Percentiles rank a stretch among this genome's conserved stretches.
phyloP scores from a whole-genome alignment of 2,113 vertebrate genomes.

The Saiga tatarica region DNA sequence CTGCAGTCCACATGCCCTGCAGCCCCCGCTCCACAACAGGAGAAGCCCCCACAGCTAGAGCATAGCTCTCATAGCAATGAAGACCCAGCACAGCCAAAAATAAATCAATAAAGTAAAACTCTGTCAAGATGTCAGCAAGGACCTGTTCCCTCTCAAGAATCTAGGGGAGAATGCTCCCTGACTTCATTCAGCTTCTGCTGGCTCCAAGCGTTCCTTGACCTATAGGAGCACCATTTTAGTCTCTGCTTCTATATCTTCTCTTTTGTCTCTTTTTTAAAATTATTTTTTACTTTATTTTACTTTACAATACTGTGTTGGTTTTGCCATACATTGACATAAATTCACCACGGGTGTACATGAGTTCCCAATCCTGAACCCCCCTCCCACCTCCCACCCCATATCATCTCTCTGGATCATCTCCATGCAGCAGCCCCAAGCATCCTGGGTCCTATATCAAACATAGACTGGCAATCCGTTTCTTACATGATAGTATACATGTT shows the following conservation, averaged over 20 bases:
- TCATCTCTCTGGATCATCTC: too few relatives aligned
- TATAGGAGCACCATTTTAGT: background rate
- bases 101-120: background rate
- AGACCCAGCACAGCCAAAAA: background rate
- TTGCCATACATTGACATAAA: too few relatives aligned
- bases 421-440: too few relatives aligned
- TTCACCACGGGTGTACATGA: too few relatives aligned
- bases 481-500: too few relatives aligned
- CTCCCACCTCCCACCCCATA: too few relatives aligned
- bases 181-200: background rate
- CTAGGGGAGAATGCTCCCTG: background rate
- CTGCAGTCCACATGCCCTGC: background rate
- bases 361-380: too few relatives aligned
- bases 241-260: background rate
- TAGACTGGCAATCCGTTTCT: too few relatives aligned
- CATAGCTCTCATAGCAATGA: background rate
- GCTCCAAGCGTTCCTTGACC: background rate
- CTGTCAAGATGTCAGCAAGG: background rate
- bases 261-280: background rate
- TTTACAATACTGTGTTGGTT: too few relatives aligned
- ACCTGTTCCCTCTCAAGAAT: background rate
- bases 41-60: background rate
- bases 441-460: too few relatives aligned
- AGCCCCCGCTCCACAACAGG: fast-evolving
- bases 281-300: too few relatives aligned